phyloP scores from a whole-genome alignment of 2,888 invertebrate genomes.

The Cheilosia pagana region DNA sequence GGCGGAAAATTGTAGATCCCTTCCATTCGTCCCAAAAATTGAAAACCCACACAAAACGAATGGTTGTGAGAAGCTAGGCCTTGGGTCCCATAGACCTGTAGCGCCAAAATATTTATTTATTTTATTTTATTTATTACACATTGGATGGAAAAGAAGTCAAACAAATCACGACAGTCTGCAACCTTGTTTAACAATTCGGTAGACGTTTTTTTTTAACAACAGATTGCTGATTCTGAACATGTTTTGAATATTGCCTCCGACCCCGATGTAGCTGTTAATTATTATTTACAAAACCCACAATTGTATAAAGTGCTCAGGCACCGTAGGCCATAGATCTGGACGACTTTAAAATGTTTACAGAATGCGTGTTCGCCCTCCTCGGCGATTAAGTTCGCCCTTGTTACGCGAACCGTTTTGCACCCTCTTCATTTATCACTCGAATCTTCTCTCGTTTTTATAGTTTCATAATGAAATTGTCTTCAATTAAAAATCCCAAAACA shows the following conservation, averaged over 20 bases:
- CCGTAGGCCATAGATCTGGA: slow-evolving; percentile 7
- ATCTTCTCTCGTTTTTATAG: slow-evolving; percentile 58
- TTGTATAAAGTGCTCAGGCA: slow-evolving; percentile 19
- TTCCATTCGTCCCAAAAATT: too few species aligned
- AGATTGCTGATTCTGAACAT: slow-evolving; percentile 22
- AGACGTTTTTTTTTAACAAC: background rate
- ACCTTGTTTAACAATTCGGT: background rate
- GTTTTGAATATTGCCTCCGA: slow-evolving; percentile 30
- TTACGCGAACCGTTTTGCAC: slow-evolving; percentile 60
- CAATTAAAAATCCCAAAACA: slow-evolving; percentile 74
- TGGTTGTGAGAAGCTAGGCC: too few species aligned
- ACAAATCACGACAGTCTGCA: background rate
- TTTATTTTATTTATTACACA: too few species aligned
- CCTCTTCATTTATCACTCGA: slow-evolving; percentile 69
- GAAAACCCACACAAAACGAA: too few species aligned
- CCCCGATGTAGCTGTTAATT: slow-evolving; percentile 29
- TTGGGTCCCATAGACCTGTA: too few species aligned
- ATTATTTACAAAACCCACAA: slow-evolving; percentile 25
- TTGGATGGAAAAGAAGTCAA: too few species aligned
- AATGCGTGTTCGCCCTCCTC: slow-evolving; percentile 63
- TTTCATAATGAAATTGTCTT: slow-evolving; percentile 74
- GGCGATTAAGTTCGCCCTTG: slow-evolving; percentile 67
- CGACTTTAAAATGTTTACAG: slow-evolving; percentile 54
- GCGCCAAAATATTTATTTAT: too few species aligned
- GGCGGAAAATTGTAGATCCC: too few species aligned